Conservation (phyloP, 2,113 vertebrate species). For the Caloenas nicobarica region DNA sequence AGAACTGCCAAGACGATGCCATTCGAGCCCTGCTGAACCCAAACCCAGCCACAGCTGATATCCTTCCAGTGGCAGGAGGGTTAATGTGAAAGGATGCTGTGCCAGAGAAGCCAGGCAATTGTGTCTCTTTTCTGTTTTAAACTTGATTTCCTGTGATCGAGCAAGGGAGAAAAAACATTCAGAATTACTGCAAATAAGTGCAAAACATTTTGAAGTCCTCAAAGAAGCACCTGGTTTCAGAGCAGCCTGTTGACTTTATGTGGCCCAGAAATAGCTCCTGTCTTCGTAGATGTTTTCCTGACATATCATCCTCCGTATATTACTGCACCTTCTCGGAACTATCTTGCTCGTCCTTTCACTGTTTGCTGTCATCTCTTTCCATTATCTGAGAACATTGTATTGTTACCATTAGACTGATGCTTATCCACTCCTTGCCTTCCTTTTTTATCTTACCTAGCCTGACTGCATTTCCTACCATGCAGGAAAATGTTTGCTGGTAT, state of each 20-base stretch:
- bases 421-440: constrained; percentile 30
- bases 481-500: not conserved
- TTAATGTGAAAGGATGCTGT: not conserved
- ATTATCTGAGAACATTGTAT: constrained; percentile 45
- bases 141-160: constrained; percentile 4
- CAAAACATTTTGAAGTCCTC: not conserved
- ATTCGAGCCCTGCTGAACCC: not conserved
- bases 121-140: not conserved
- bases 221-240: not conserved
- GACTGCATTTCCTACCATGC: not conserved
- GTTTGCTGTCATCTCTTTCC: constrained; percentile 46
- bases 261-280: constrained; percentile 30
- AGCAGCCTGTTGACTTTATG: constrained; percentile 28
- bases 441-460: constrained; percentile 31
- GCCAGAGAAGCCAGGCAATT: not conserved
- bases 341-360: constrained; percentile 32
- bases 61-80: not conserved
- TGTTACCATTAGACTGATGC: constrained; percentile 63
- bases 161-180: not conserved
- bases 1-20: not conserved
- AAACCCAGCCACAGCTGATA: rapidly evolving
- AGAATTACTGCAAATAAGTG: not conserved
- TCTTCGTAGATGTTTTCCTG: not conserved
- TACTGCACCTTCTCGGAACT: not conserved
- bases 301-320: not conserved